Conservation (phyloP, 1,140 invertebrate genomes). For the fruit fly (Drosophila melanogaster) region Release_6_plus_ISO1_MT NC_004354.4:10671001-10671500, state of each 20-base stretch:
- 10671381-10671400: constrained; percentile 71
- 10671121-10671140: too few relatives aligned
- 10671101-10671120: too few relatives aligned
- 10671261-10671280: constrained; percentile 78
- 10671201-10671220: constrained; percentile 12
- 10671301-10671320: constrained; percentile 6
- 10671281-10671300: constrained; percentile 59
- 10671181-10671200: neutral
- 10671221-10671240: constrained; percentile 59
- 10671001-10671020: too few relatives aligned
- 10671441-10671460: constrained; percentile 4
- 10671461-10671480: neutral
- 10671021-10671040: too few relatives aligned
- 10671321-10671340: constrained; percentile 5
- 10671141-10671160: too few relatives aligned
- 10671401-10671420: constrained; percentile 63
- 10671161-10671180: too few relatives aligned
- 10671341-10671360: constrained; percentile 44
- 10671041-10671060: too few relatives aligned
- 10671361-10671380: constrained; percentile 73
- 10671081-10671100: too few relatives aligned
- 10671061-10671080: too few relatives aligned
- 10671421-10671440: constrained; percentile 16
- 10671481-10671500: neutral
- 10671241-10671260: constrained; percentile 53